Evolutionary conservation across 2,113 vertebrate genomes (phyloP).

Genomic region (Gambusia holbrooki): DNA sequence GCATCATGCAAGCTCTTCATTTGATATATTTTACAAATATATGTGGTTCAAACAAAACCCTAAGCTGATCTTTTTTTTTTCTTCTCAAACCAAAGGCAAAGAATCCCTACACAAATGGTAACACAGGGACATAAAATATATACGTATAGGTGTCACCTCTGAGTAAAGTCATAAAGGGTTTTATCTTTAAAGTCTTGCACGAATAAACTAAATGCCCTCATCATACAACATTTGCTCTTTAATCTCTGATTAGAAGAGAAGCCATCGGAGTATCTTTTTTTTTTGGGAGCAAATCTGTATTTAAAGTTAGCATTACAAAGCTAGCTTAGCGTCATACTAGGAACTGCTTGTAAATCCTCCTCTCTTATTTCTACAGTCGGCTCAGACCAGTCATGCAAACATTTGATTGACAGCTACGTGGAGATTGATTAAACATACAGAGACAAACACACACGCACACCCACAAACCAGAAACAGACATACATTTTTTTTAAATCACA

Average conservation of each 20-base stretch:
- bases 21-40: constrained; percentile 50
- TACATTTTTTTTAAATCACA: constrained; percentile 43
- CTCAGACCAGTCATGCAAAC: constrained; percentile 58
- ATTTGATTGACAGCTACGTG: constrained; percentile 51
- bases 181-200: constrained; percentile 35
- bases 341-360: constrained; percentile 29
- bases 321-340: constrained; percentile 24
- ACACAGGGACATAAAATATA: constrained; percentile 30
- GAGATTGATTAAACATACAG: constrained; percentile 49
- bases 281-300: constrained; percentile 16
- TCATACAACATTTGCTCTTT: constrained; percentile 36
- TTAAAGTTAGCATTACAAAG: constrained; percentile 29
- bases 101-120: constrained; percentile 35
- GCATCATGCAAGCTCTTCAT: constrained; percentile 77
- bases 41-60: constrained; percentile 43
- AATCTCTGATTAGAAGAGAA: constrained; percentile 15
- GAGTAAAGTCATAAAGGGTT: constrained; percentile 40
- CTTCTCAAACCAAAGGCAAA: constrained; percentile 37
- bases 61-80: constrained; percentile 27
- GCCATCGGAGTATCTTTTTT: not conserved
- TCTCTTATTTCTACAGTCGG: constrained; percentile 32
- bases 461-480: constrained; percentile 50
- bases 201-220: constrained; percentile 25
- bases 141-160: constrained; percentile 10
- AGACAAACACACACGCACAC: constrained; percentile 47